These are phyloP conservation scores for Dolichallabes microphthalmus DNA, from an alignment of 2,113 vertebrate species.

Conservation along the genomic window DNA sequence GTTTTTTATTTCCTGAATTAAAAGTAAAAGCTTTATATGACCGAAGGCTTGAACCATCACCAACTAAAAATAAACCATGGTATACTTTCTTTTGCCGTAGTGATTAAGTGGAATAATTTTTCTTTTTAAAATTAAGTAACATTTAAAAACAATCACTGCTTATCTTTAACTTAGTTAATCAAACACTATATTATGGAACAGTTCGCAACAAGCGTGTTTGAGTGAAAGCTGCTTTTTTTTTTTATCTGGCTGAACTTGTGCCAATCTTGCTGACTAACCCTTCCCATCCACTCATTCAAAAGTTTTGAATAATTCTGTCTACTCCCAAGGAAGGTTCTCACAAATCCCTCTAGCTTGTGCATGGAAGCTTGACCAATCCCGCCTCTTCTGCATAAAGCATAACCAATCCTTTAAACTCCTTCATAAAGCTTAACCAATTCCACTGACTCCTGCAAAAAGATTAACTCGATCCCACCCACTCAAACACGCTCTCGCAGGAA, in stretches of 20 bases:
- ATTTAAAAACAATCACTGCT: neutral
- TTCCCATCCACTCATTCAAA: neutral
- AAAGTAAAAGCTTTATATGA: no score
- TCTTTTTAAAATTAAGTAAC: no score
- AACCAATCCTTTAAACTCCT: neutral
- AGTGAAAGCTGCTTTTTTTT: neutral
- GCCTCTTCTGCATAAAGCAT: neutral
- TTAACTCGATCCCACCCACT: neutral
- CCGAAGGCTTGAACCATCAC: neutral
- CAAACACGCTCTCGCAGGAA: no score
- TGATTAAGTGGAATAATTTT: neutral
- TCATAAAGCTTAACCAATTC: neutral
- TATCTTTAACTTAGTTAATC: neutral
- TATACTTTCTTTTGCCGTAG: neutral
- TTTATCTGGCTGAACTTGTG: no score
- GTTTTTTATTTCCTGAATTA: neutral
- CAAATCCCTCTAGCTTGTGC: neutral
- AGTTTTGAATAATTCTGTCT: neutral
- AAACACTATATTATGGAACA: neutral
- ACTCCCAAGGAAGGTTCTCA: no score
- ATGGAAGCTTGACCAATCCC: neutral
- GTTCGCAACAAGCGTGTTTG: neutral
- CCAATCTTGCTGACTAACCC: neutral
- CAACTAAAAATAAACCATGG: neutral
- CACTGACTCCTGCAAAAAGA: neutral